Conservation (phyloP, 2,113 vertebrate genomes). For the Salvator merianae region DNA sequence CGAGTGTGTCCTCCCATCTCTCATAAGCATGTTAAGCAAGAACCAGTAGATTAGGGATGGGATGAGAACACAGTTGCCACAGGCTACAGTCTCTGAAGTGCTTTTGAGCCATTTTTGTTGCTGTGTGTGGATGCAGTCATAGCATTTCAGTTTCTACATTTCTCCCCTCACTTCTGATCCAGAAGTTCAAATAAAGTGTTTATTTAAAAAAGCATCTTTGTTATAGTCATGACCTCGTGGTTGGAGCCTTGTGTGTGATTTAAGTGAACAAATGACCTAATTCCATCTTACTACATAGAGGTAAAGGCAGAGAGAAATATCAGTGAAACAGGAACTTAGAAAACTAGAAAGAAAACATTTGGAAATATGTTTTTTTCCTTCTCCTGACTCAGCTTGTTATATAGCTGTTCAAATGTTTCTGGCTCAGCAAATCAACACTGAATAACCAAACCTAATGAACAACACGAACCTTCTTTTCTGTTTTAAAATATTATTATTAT, state of each 20-base stretch:
- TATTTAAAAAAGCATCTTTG: no score
- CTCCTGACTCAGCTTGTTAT: not conserved
- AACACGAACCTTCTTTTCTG: not conserved
- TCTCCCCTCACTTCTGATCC: not conserved
- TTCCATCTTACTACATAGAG: not conserved
- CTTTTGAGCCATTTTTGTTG: no score
- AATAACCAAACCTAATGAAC: not conserved
- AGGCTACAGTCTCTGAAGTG: no score
- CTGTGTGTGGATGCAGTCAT: no score
- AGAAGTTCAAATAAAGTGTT: not conserved
- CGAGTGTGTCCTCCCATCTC: not conserved
- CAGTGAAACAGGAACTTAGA: not conserved
- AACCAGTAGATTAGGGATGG: not conserved
- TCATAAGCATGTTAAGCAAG: not conserved
- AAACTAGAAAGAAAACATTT: not conserved
- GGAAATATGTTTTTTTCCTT: not conserved
- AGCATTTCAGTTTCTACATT: not conserved
- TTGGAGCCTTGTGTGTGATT: not conserved
- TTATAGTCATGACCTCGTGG: not conserved
- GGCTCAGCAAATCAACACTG: not conserved
- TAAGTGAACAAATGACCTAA: not conserved
- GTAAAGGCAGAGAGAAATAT: not conserved
- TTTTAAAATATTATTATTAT: not conserved
- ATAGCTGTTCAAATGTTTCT: slow-evolving; percentile 2
- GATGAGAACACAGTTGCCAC: no score